Evolutionary conservation across 1,140 invertebrate species (phyloP), one percentile per base, ranked within the genome.

Genomic region (Lysiphlebus fabarum): DNA sequence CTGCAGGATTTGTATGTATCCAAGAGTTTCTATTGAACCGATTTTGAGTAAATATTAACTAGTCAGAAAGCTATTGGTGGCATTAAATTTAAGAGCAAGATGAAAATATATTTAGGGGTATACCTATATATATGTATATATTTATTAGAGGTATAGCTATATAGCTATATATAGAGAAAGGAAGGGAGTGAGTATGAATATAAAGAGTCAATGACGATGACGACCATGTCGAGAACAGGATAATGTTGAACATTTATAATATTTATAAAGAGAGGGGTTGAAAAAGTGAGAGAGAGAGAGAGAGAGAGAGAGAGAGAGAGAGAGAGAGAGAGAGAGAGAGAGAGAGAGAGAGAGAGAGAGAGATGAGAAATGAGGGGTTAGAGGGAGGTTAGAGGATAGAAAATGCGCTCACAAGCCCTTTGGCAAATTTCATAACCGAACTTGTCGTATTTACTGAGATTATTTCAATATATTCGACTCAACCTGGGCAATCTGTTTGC

Each of bases 381-480:
- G 58, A 50, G 59, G 66, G 62, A 48, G 38, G 53, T 65, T 61
- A 61, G 63, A 74, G 37, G 57, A 37, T 50, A 51, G 59, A 34
- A 67, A 72, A 70, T 26, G 17, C 73, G 72, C 73, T 74, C 75
- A 70, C 76, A 79, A 79, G 77, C 77, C 77, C 77, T 79, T 79
- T 73, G 77, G 77, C 76, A 79, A 79, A 79, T 79, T 79, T 79
- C 77, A 79, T 79, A 79, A 79, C 77, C 77, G 77, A 79, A 79
- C 77, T 79, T 79, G 77, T 79, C 77, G 76, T 79, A 79, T 79
- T 79, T 79, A 74, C 77, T 69, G 76, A 78, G 77, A 79, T 79
- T 79, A 79, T 79, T 79, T 79, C 77, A 79, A 79, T 79, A 79
- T 79, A 79, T 79, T 79, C 77, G 77, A 78, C 77, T 80, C 75